phyloP scores from a whole-genome alignment of 2,888 invertebrate species.

The Cylloceria caligata region DNA sequence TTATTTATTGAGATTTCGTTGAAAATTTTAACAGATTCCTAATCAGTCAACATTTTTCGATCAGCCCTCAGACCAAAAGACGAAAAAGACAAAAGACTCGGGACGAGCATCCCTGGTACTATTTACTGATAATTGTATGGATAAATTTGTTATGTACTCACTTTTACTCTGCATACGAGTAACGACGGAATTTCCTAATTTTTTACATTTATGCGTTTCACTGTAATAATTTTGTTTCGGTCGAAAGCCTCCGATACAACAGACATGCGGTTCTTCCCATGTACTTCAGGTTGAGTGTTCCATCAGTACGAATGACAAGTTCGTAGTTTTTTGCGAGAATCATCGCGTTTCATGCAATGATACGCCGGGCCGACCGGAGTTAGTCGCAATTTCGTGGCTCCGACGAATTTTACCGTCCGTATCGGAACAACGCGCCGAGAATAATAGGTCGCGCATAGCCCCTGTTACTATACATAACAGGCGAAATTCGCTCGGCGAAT shows the following conservation, averaged over 20 bases:
- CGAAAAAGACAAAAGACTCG: no score
- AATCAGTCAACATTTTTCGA: no score
- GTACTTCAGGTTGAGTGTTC: not conserved
- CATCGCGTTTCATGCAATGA: not conserved
- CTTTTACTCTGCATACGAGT: no score
- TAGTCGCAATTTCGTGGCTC: slow-evolving; percentile 56
- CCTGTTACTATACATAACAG: slow-evolving; percentile 35
- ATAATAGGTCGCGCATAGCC: slow-evolving; percentile 56
- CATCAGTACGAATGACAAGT: not conserved
- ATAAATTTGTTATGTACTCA: no score
- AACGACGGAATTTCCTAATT: not conserved
- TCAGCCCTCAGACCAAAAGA: no score
- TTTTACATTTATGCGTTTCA: not conserved
- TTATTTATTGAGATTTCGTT: no score
- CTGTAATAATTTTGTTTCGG: not conserved
- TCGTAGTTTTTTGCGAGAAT: slow-evolving; percentile 5
- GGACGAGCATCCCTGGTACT: no score
- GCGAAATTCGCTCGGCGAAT: slow-evolving; percentile 46
- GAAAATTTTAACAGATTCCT: no score
- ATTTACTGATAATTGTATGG: no score
- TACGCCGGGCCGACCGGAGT: slow-evolving; percentile 26
- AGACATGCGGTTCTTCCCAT: not conserved
- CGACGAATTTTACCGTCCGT: slow-evolving; percentile 62
- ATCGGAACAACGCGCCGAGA: slow-evolving; percentile 63
- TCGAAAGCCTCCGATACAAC: not conserved